phyloP scores from a whole-genome alignment of 92 coral and sea anemone genomes.

The Porites divaricata region DNA sequence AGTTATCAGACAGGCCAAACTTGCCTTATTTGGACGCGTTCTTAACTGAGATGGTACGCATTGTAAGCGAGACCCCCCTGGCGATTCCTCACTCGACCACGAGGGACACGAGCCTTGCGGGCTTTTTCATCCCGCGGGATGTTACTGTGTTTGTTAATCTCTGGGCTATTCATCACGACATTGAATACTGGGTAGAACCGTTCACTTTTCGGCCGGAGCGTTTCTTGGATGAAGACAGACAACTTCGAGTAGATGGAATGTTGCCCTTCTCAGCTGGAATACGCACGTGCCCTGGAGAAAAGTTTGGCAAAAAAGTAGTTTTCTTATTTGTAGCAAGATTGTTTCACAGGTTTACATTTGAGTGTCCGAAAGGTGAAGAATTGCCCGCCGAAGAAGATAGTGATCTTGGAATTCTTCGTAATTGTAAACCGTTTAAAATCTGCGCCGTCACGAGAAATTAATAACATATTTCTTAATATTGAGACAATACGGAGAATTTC shows the following conservation, averaged over 20 bases:
- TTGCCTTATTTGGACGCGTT: constrained; percentile 74
- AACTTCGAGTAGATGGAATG: neutral
- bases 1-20: constrained; percentile 60
- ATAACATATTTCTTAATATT: too few relatives aligned
- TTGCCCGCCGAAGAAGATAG: constrained; percentile 18
- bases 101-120: constrained; percentile 64
- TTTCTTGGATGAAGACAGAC: constrained; percentile 27
- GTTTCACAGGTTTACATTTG: constrained; percentile 24
- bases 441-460: neutral
- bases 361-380: constrained; percentile 17
- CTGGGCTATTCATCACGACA: constrained; percentile 81
- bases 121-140: constrained; percentile 70
- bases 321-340: constrained; percentile 19
- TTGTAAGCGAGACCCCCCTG: constrained; percentile 63
- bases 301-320: constrained; percentile 14
- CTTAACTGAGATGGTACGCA: constrained; percentile 60
- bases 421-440: constrained; percentile 19
- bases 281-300: constrained; percentile 23
- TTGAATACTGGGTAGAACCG: constrained; percentile 60
- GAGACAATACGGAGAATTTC: too few relatives aligned
- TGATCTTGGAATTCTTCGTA: constrained; percentile 19
- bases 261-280: constrained; percentile 29
- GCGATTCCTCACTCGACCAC: constrained; percentile 73
- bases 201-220: constrained; percentile 43
- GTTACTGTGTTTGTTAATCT: constrained; percentile 70